phyloP scores from a whole-genome alignment of 2,888 invertebrate genomes.

The Elegia similella region DNA sequence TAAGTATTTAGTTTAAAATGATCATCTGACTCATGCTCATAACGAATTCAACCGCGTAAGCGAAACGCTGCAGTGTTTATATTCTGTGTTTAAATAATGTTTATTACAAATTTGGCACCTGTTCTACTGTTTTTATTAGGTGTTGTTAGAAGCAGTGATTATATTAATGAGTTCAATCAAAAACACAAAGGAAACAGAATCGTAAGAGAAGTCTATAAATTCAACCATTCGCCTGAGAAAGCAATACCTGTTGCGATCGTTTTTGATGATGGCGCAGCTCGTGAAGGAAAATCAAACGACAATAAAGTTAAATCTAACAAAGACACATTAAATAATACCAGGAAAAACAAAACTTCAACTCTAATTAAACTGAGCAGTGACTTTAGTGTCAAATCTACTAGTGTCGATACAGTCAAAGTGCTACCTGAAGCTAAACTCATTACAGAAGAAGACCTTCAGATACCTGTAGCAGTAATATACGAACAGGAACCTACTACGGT shows the following conservation, averaged over 20 bases:
- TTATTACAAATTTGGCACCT: conserved; percentile 26
- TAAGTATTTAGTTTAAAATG: conserved; percentile 32
- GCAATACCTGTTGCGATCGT: conserved; percentile 41
- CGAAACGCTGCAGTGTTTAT: conserved; percentile 43
- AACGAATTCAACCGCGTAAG: conserved; percentile 49
- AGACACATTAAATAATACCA: neutral
- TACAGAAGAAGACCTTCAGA: conserved; percentile 27
- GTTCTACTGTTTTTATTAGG: conserved; percentile 27
- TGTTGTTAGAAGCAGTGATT: conserved; percentile 32
- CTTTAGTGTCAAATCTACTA: neutral
- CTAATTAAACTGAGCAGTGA: neutral
- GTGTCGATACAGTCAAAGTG: conserved; percentile 17
- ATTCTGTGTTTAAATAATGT: conserved; percentile 32
- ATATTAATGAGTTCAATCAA: conserved; percentile 19
- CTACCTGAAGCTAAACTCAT: conserved; percentile 16
- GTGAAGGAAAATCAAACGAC: conserved; percentile 20
- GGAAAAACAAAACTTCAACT: neutral
- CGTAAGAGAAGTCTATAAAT: conserved; percentile 26
- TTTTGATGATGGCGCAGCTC: conserved; percentile 28
- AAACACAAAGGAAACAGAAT: conserved; percentile 24
- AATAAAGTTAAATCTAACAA: conserved; percentile 13
- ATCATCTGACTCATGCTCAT: conserved; percentile 57
- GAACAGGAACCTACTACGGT: conserved; percentile 26
- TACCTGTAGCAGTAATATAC: conserved; percentile 38
- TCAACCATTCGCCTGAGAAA: conserved; percentile 45